phyloP scores from a whole-genome alignment of 1,140 invertebrate species.

The Pseudomyrmex cubaensis region DNA sequence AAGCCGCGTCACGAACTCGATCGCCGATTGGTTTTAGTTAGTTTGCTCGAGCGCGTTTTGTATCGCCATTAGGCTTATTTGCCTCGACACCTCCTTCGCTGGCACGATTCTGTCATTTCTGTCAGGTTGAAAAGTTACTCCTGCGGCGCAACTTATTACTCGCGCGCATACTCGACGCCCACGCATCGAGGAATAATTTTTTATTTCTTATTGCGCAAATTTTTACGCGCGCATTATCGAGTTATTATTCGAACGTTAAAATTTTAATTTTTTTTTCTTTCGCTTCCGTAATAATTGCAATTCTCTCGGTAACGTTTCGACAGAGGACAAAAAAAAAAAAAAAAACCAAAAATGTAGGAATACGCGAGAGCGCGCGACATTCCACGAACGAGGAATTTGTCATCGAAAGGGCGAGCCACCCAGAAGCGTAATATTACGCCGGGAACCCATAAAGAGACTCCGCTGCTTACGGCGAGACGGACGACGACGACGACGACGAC shows the following conservation, averaged over 20 bases:
- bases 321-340: not conserved
- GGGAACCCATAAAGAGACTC: conserved; percentile 41
- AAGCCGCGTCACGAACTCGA: conserved; percentile 63
- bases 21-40: conserved; percentile 71
- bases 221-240: no score
- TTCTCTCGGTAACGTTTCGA: not conserved
- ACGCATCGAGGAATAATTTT: not conserved
- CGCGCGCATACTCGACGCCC: not conserved
- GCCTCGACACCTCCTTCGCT: conserved; percentile 68
- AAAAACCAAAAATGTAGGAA: not conserved
- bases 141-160: not conserved
- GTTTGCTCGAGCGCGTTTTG: conserved; percentile 58
- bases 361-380: conserved; percentile 5
- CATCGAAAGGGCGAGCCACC: conserved; percentile 65
- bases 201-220: not conserved
- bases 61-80: conserved; percentile 71
- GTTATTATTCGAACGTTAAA: not conserved
- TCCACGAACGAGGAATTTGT: conserved; percentile 33
- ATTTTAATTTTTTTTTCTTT: not conserved
- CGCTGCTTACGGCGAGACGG: conserved; percentile 35
- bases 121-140: conserved; percentile 57
- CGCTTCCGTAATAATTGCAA: no score
- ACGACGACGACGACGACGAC: conserved; percentile 13
- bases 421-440: conserved; percentile 73
- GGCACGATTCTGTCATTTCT: conserved; percentile 70